Evolutionary conservation across 2,888 invertebrate genomes (phyloP).

Genomic region (Zygogramma bicolorata): DNA sequence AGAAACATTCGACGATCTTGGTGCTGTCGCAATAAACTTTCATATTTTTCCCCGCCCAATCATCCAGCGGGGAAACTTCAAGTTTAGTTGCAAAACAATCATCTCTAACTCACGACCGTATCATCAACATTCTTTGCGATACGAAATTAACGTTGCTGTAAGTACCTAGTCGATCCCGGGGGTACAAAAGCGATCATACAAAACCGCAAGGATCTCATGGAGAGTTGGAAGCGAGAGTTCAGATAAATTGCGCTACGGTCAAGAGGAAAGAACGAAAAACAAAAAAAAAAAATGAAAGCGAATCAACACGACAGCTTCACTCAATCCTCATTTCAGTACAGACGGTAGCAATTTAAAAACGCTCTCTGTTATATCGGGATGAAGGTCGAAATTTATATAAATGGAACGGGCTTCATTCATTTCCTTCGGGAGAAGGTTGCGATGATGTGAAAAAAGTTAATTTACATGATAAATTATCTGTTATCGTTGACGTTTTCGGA

Average conservation of each 20-base stretch:
- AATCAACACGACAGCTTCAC: conserved; percentile 19
- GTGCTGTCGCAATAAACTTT: background rate
- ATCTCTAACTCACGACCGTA: background rate
- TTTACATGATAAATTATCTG: conserved; percentile 2
- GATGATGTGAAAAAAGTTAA: background rate
- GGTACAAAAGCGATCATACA: conserved; percentile 18
- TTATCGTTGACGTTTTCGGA: background rate
- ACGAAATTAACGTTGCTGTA: conserved; percentile 17
- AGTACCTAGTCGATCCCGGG: background rate
- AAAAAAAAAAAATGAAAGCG: conserved; percentile 14
- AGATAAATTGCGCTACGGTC: conserved; percentile 20
- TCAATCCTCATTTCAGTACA: conserved; percentile 1
- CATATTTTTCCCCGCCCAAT: background rate
- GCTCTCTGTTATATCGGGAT: conserved; percentile 14
- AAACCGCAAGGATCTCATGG: conserved; percentile 3
- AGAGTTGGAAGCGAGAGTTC: conserved; percentile 6
- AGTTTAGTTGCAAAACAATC: background rate
- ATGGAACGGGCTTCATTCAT: conserved; percentile 1
- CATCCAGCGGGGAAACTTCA: background rate
- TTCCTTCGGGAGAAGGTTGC: background rate
- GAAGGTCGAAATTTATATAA: conserved; percentile 8
- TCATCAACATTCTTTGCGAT: conserved; percentile 16
- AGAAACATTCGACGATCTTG: too few species aligned
- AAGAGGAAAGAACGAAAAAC: background rate
- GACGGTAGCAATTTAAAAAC: conserved; percentile 22